These are phyloP conservation scores for Hermodice carunculata DNA, from an alignment of 2,888 invertebrate genomes.

Conservation along the genomic window DNA sequence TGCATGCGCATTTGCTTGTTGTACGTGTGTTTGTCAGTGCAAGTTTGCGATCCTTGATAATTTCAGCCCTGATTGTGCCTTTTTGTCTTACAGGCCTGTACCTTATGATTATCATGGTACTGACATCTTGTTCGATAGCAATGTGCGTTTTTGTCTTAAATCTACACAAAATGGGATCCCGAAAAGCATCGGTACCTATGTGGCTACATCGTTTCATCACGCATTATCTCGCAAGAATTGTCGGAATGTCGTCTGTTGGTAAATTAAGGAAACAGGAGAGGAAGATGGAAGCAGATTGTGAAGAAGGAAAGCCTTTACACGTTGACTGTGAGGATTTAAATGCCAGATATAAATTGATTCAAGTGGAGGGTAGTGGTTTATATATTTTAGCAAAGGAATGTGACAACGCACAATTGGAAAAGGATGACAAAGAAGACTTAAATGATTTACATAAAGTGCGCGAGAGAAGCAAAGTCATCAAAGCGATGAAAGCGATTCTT, in stretches of 20 bases:
- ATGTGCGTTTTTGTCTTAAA: slow-evolving; percentile 27
- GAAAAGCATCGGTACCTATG: slow-evolving; percentile 14
- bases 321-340: slow-evolving; percentile 5
- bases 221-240: slow-evolving; percentile 23
- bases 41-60: too few relatives aligned
- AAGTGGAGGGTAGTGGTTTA: slow-evolving; percentile 20
- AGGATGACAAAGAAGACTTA: slow-evolving; percentile 19
- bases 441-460: slow-evolving; percentile 17
- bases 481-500: slow-evolving; percentile 17
- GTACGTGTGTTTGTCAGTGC: too few relatives aligned
- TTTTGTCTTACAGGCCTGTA: slow-evolving; percentile 24
- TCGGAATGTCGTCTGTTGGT: slow-evolving; percentile 16
- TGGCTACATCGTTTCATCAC: slow-evolving; percentile 22
- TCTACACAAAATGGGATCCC: slow-evolving; percentile 21
- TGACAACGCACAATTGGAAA: slow-evolving; percentile 13
- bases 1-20: too few relatives aligned
- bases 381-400: slow-evolving; percentile 21
- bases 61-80: too few relatives aligned
- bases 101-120: slow-evolving; percentile 29
- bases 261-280: not conserved
- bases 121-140: slow-evolving; percentile 30
- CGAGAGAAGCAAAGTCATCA: slow-evolving; percentile 13
- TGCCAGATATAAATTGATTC: slow-evolving; percentile 21
- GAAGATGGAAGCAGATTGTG: not conserved
- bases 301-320: slow-evolving; percentile 3